Evolutionary conservation across 2,888 invertebrate species (phyloP).

Genomic region (Leucoma salicis): DNA sequence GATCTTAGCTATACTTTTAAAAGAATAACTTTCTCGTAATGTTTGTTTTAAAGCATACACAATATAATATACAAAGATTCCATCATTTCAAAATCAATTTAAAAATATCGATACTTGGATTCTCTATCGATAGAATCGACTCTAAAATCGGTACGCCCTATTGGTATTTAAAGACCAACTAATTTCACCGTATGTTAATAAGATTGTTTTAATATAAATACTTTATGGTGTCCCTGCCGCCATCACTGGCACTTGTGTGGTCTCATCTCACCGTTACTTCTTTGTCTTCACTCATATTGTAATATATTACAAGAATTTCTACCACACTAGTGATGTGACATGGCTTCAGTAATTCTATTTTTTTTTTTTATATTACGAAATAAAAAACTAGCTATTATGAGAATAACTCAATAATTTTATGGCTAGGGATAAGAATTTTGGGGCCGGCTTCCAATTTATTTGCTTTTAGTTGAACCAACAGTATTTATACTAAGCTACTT

Average conservation of each 20-base stretch:
- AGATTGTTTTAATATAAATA: conserved; percentile 52
- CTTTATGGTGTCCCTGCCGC: conserved; percentile 41
- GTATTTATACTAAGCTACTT: no score
- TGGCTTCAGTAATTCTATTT: no score
- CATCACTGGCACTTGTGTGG: conserved; percentile 36
- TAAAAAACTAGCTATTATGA: no score
- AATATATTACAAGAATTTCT: conserved; percentile 21
- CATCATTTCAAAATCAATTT: background rate
- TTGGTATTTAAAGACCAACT: conserved; percentile 15
- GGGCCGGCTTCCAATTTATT: no score
- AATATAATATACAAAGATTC: no score
- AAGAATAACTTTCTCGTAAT: no score
- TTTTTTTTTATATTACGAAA: no score
- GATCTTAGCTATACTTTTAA: no score
- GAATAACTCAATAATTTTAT: no score
- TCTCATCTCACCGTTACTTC: conserved; percentile 22
- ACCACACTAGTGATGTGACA: no score
- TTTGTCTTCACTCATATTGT: conserved; percentile 34
- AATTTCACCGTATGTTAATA: conserved; percentile 46
- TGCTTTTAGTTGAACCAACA: no score
- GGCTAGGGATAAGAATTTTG: no score
- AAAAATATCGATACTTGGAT: background rate
- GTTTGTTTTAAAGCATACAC: background rate
- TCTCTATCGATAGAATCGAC: conserved; percentile 17
- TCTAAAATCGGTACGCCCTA: conserved; percentile 7